Evolutionary conservation across 2,797 vertebrate genomes (phyloP), one percentile per base, ranked within the genome.

Genomic region (Takifugu rubripes): DNA sequence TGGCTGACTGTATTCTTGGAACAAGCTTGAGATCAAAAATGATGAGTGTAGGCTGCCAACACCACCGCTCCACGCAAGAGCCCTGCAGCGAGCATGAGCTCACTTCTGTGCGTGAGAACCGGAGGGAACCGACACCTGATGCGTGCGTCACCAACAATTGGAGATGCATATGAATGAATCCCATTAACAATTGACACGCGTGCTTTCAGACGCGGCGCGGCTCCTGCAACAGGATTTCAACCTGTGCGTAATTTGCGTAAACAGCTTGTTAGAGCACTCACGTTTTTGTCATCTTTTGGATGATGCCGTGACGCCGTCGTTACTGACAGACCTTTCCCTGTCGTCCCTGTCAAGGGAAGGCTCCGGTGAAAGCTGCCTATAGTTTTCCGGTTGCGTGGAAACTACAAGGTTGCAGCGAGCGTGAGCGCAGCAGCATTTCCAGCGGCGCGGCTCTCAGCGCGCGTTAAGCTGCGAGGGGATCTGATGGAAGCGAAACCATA

Each of bases 371-470:
- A 68, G 68, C 60, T 66, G 73, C 64, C 80, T 10, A 5, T 65
- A 46, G 63, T 82, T 77, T 74, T 67, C 46, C 71, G 73, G 89
- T 90, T 90, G 90, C 90, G 74, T 92, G 85, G 90, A 90, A 88
- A 91, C 90, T 82, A 64, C 77, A 69, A 63, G 68, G 67, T 80
- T 63, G 78, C 56, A 24, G 54, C 11, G 61, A 53, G 67, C 27
- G 62, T 33, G 31, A 33, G 31, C 31, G 67, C 29, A 36, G 68
- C 59, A 59, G 82, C 79, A 36, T 74, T 70, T 77, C 66, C 75
- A 64, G 60, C 16, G 67, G 56, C 12, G 46, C 50, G 45, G 59
- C 55, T 66, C 59, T 54, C 33, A 25, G 68, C 55, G 46, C 72
- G 82, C 77, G 83, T 81, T 50, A 48, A 64, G 64, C 63, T 33